Evolutionary conservation across 2,113 vertebrate species (phyloP), one percentile per base, ranked within the genome.

Genomic region (Prochilodus magdalenae): DNA sequence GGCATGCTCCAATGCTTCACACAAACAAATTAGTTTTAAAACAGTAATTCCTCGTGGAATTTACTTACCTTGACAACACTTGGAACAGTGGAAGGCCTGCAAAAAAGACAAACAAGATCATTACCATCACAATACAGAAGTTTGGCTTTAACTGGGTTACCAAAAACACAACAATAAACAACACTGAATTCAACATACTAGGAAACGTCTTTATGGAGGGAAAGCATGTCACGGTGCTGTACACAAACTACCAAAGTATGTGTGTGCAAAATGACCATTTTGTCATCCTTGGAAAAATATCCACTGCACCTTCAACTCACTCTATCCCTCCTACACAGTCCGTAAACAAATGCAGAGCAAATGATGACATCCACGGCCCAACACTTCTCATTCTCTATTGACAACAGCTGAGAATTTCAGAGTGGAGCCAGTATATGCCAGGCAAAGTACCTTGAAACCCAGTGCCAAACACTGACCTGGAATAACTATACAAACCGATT

Each of bases 31-130:
- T 10, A 26, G 10, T 16, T 40, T 26, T 67, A 59, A 29, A 73
- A 60, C 11, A 7, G 2, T 51, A 6, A 57, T 44, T 44, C 1
- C 40, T 8, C 14, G 2, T 60, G 36, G 57, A 70, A 10, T 63
- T 6, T 24, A 24, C 95, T 73, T 91, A 99, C 98, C 96, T 96
- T 96, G 29, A 92, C 86, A 60, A 90, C 90, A 79, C 95, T 96
- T 11, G 89, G 49, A 72, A 79, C 72, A 86, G 89, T 81, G 66
- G 95, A 86, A 70, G 94, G 88, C 91, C 98, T 99, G 89, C 33
- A 89, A 76, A 76, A 77, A 86, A 66, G 15, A 83, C 22, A 4
- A 44, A 51, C 24, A 79, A 4, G 0, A 65, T 10, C 3, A 63
- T 69, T 69, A 18, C 3, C 1, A n/a, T n/a, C n/a, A n/a, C n/a